Evolutionary conservation across 2,797 vertebrate genomes (phyloP).

Genomic region (Argyrosomus regius): DNA sequence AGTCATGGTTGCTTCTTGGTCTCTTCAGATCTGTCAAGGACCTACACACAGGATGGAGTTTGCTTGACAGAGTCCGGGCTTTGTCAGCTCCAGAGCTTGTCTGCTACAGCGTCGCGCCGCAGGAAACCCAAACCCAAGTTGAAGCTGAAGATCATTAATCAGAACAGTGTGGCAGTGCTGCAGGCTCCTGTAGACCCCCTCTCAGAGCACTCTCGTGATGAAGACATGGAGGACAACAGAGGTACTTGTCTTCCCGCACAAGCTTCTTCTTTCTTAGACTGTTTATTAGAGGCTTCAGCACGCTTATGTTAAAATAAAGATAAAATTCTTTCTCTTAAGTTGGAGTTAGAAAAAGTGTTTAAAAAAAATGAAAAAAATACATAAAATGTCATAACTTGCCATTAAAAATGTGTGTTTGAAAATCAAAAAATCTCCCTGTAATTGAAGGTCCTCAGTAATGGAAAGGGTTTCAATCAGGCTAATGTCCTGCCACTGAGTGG

Average conservation of each 20-base stretch:
- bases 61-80: slow-evolving; percentile 97
- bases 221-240: slow-evolving; percentile 94
- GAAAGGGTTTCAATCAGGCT: slow-evolving; percentile 65
- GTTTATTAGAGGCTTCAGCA: slow-evolving; percentile 2
- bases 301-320: too few species aligned
- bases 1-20: not conserved
- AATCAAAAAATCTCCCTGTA: slow-evolving; percentile 3
- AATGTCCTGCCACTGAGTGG: slow-evolving; percentile 54
- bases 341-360: not conserved
- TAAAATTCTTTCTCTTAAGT: not conserved
- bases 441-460: slow-evolving; percentile 35
- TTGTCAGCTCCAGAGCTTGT: slow-evolving; percentile 97
- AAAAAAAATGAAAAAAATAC: too few species aligned
- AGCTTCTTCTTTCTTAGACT: slow-evolving; percentile 23
- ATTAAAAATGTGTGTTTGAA: not conserved
- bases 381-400: not conserved
- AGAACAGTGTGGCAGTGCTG: slow-evolving; percentile 98
- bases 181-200: slow-evolving; percentile 93
- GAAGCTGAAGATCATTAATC: slow-evolving; percentile 99
- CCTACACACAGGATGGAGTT: slow-evolving; percentile 98
- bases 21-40: slow-evolving; percentile 92
- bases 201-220: slow-evolving; percentile 93
- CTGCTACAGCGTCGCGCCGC: slow-evolving; percentile 91
- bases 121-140: slow-evolving; percentile 97
- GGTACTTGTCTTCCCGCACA: slow-evolving; percentile 79